Percentiles rank a stretch among this genome's conserved stretches.
phyloP scores from a whole-genome alignment of 2,113 vertebrate genomes.

The Podarcis raffonei region DNA sequence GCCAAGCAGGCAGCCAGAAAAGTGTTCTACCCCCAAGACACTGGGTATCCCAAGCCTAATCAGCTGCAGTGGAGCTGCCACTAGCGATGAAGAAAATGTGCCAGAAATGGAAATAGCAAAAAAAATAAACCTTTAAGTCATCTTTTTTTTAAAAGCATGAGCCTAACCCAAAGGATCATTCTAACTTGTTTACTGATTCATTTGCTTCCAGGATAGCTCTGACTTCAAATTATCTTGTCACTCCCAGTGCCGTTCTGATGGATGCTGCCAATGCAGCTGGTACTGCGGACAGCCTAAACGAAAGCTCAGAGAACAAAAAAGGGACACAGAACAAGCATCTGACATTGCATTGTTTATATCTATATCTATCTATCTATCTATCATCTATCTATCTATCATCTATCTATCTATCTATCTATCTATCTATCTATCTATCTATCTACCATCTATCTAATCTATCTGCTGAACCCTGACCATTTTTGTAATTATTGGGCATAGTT shows the following conservation, averaged over 20 bases:
- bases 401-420: no score
- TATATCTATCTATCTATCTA: no score
- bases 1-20: no score
- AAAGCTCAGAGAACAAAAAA: not conserved
- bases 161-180: not conserved
- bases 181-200: not conserved
- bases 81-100: not conserved
- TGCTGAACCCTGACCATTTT: not conserved
- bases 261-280: not conserved
- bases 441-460: no score
- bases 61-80: no score
- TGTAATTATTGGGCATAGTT: not conserved
- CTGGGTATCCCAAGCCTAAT: no score
- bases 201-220: not conserved
- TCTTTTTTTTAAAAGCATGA: not conserved
- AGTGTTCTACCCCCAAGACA: no score
- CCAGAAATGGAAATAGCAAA: not conserved
- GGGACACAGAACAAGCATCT: not conserved
- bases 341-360: not conserved
- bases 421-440: no score
- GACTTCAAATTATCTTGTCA: not conserved
- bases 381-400: no score
- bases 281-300: not conserved
- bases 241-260: not conserved
- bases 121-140: not conserved